phyloP scores from a whole-genome alignment of 2,797 vertebrate species.

The Notoglanidium macrostoma region DNA sequence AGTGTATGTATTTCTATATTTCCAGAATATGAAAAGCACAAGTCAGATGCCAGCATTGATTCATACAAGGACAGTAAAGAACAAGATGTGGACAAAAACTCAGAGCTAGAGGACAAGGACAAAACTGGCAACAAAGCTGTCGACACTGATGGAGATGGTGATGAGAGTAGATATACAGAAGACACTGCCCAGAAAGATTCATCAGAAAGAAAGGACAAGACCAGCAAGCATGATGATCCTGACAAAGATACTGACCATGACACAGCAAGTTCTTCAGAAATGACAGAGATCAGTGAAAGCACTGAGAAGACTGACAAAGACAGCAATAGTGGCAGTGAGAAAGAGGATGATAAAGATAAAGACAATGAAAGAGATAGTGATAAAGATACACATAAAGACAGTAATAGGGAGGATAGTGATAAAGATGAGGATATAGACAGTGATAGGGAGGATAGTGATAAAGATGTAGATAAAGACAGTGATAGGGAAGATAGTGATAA shows the following conservation, averaged over 20 bases:
- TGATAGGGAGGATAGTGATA: not conserved
- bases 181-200: slow-evolving; percentile 31
- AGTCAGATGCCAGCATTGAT: slow-evolving; percentile 21
- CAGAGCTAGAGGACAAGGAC: slow-evolving; percentile 30
- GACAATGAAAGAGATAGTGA: slow-evolving; percentile 4
- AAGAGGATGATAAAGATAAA: not conserved
- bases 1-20: not conserved
- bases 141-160: slow-evolving; percentile 11
- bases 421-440: not conserved
- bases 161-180: slow-evolving; percentile 13
- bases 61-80: slow-evolving; percentile 41
- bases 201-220: slow-evolving; percentile 21
- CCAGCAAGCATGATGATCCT: slow-evolving; percentile 20
- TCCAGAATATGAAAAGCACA: slow-evolving; percentile 47
- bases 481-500: not conserved
- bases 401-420: not conserved
- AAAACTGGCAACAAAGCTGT: slow-evolving; percentile 26
- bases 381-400: not conserved
- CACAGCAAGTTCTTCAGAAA: slow-evolving; percentile 13
- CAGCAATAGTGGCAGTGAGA: not conserved
- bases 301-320: slow-evolving; percentile 36
- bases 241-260: slow-evolving; percentile 5
- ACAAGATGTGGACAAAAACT: slow-evolving; percentile 32
- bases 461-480: slow-evolving; percentile 8
- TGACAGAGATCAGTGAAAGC: slow-evolving; percentile 13